Conservation (phyloP, 2,888 invertebrate genomes). For the Drosophila helvetica region DNA sequence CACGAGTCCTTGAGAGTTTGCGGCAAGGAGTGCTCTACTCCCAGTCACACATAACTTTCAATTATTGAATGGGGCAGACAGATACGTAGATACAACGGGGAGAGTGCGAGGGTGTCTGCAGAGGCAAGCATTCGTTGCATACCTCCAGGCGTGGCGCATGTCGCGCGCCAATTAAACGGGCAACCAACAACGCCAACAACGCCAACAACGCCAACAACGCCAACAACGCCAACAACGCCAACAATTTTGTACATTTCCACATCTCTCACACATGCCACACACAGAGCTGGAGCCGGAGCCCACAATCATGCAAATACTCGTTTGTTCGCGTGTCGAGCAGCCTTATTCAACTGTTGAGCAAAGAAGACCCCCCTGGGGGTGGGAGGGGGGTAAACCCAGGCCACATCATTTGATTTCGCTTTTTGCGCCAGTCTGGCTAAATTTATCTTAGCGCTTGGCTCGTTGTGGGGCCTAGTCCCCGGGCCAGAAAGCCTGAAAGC, state of each 20-base stretch:
- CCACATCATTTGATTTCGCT: conserved; percentile 54
- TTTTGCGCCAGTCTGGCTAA: conserved; percentile 37
- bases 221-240: conserved; percentile 68
- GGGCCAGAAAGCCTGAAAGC: conserved; percentile 45
- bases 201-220: conserved; percentile 57
- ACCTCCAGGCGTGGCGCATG: conserved; percentile 71
- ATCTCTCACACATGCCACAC: conserved; percentile 61
- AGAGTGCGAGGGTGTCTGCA: conserved; percentile 23
- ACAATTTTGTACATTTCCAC: conserved; percentile 73
- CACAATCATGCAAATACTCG: conserved; percentile 23
- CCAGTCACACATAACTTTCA: conserved; percentile 48
- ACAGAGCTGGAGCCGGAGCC: conserved; percentile 3
- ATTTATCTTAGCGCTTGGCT: conserved; percentile 23
- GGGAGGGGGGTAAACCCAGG: neutral
- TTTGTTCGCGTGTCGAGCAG: conserved; percentile 55
- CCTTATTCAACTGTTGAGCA: conserved; percentile 67
- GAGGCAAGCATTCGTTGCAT: conserved; percentile 64
- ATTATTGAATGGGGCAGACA: conserved; percentile 63
- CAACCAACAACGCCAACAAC: conserved; percentile 63
- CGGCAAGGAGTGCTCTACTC: conserved; percentile 5
- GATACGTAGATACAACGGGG: conserved; percentile 27
- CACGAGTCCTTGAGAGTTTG: conserved; percentile 68
- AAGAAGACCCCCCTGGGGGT: conserved; percentile 19
- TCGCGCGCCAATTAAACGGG: conserved; percentile 68
- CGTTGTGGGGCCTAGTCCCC: too few species aligned